Evolutionary conservation across 2,797 vertebrate species (phyloP), one percentile per base, ranked within the genome.

Genomic region (Sebastes iracundus): DNA sequence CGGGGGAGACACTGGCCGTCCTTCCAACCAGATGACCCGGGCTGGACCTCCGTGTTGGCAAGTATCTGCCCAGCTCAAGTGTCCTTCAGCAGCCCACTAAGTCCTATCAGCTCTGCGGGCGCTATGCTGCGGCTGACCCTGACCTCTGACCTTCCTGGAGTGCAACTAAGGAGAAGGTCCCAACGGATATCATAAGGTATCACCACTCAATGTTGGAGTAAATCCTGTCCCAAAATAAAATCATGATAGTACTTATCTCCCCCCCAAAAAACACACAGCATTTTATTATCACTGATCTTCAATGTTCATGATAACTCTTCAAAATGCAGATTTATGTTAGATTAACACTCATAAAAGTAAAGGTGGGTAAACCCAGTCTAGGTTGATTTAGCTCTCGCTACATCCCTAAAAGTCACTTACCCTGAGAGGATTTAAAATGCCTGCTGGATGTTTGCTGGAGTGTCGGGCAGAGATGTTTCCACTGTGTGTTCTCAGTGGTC

Each of bases 401-500:
- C 74, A 53, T 75, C 74, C 38, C 64, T 59, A 13, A 75, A 70
- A 72, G 72, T 72, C 22, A 2, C 94, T 94, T 79, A 94, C 94
- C 93, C 84, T 77, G 83, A 78, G 87, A 73, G 78, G 86, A 85
- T 79, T 85, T 74, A 7, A 87, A 88, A 87, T 60, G 73, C 76
- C 68, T 87, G 89, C 66, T 87, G 84, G 82, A 74, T 86, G 82
- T 90, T 83, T 86, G 77, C 77, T 46, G 79, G 75, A 71, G 78
- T 73, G 87, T 79, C 68, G 22, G 35, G 59, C 81, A 71, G 81
- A 88, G 87, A 91, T 91, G 91, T 93, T 92, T 94, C 90, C 91
- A 90, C 88, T 87, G 87, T 89, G 85, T 53, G 72, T 74, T 85
- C 81, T 90, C 70, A 72, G 84, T 87, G 88, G 88, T 86, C 81